Base-by-base conservation (phyloP, 2,113 vertebrate genomes). In the Hippocampus comes region DNA sequence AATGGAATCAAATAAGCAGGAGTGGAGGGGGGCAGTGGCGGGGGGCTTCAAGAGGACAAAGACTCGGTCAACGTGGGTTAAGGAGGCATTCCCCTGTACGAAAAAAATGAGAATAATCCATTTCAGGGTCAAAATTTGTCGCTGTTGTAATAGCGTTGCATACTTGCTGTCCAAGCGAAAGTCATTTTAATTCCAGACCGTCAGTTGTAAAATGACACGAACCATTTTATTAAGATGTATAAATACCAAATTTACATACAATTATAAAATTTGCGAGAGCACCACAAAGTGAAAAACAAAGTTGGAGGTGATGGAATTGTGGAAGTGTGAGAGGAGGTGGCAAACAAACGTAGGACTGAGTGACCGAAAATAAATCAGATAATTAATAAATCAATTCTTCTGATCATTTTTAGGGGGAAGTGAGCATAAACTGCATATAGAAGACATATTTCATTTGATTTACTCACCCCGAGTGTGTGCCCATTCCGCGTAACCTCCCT, bases 51-150 rank as follows among this genome's bases (percentile, higher is more conserved):
- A 43, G 66, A 81, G 82, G 86, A 82, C 81, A 82, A 78, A 75
- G 67, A 63, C 81, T 87, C 91, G 91, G 89, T 91, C 88, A 90
- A 38, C 2, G 41, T 23, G 63, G 63, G 10, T 11, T 23, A 46
- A 23, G 41, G 34, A 63, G 41, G 61, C 30, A 41, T 59, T 59
- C 56, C 56, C 56, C 10, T 12, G 25, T 42, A 5, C 4, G 61
- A 12, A 65, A 43, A n/a, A 43, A 42, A 23, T 46, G 41, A 2
- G 20, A 43, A 14, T 65, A 23, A 43, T 15, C n/a, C 10, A 17
- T 65, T 43, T 23, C 42, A 8, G 12, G n/a, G 63, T 65, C 41
- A 64, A 42, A 42, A 34, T 34, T 5, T 63, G 34, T 11, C 17
- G 17, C 15, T 14, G 15, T 38, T 20, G 30, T n/a, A 38, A 41